A percentile compares a stretch with the other conserved stretches of the same genome.
These are phyloP conservation scores for Craseonycteris thonglongyai DNA, from an alignment of 2,113 vertebrate species.

Conservation along the genomic window DNA sequence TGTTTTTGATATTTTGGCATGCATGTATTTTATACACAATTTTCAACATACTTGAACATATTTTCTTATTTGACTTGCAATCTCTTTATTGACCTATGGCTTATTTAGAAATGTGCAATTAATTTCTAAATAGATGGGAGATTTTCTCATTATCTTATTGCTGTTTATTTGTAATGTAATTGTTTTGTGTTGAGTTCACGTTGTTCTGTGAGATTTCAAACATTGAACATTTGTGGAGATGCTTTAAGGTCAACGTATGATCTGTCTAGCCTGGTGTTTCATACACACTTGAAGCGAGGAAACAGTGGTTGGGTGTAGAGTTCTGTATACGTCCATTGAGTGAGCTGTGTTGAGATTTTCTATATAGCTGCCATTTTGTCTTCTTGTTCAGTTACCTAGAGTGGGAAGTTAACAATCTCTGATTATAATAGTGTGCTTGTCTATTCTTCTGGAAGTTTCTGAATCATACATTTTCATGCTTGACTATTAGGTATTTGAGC, in stretches of 20 bases:
- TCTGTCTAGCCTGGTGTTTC: background rate
- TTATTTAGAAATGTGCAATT: background rate
- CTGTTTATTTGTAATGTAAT: background rate
- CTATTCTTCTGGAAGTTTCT: background rate
- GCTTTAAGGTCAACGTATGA: background rate
- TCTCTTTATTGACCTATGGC: background rate
- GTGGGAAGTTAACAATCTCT: background rate
- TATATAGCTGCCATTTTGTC: background rate
- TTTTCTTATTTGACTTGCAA: background rate
- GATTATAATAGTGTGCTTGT: background rate
- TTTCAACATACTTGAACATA: background rate
- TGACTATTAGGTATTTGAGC: background rate
- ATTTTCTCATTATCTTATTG: background rate
- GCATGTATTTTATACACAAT: background rate
- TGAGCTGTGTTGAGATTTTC: background rate
- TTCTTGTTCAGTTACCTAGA: background rate
- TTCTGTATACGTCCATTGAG: background rate
- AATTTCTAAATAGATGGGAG: background rate
- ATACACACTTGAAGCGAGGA: background rate
- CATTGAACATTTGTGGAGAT: background rate
- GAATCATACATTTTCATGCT: background rate
- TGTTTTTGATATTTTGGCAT: background rate
- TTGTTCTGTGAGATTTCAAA: background rate
- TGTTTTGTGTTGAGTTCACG: background rate
- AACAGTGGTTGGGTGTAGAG: background rate